phyloP scores from a whole-genome alignment of 2,113 vertebrate species.

The Bufo bufo region DNA sequence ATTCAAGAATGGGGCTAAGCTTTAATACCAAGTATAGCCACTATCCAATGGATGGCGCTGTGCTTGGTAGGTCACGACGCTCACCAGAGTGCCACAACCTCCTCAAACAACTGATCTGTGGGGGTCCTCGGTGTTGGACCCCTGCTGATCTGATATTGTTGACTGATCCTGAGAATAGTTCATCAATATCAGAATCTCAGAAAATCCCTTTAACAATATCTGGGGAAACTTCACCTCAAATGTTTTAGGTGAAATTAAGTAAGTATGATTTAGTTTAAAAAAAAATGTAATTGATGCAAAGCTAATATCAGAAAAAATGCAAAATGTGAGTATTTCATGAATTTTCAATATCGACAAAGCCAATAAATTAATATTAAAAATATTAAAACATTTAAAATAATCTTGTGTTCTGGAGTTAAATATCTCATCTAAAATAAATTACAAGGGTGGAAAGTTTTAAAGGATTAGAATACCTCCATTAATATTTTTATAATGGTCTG shows the following conservation, averaged over 20 bases:
- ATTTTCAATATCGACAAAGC: neutral
- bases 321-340: neutral
- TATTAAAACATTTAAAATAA: too few species aligned
- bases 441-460: neutral
- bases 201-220: neutral
- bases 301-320: neutral
- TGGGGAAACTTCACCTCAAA: neutral
- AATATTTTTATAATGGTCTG: conserved; percentile 17
- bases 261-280: neutral
- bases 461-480: neutral
- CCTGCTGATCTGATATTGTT: too few species aligned
- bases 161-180: too few species aligned
- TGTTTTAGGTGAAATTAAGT: neutral
- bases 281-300: neutral
- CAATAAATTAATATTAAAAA: neutral
- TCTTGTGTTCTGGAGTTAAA: neutral
- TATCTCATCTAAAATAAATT: neutral
- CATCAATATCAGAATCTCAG: too few species aligned
- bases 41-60: too few species aligned
- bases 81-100: too few species aligned
- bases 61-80: too few species aligned
- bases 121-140: too few species aligned
- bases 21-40: too few species aligned
- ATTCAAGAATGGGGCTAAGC: too few species aligned
- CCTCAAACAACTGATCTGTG: too few species aligned